Evolutionary conservation across 2,888 invertebrate species (phyloP), one percentile per base, ranked within the genome.

Genomic region (Sturmia bella): DNA sequence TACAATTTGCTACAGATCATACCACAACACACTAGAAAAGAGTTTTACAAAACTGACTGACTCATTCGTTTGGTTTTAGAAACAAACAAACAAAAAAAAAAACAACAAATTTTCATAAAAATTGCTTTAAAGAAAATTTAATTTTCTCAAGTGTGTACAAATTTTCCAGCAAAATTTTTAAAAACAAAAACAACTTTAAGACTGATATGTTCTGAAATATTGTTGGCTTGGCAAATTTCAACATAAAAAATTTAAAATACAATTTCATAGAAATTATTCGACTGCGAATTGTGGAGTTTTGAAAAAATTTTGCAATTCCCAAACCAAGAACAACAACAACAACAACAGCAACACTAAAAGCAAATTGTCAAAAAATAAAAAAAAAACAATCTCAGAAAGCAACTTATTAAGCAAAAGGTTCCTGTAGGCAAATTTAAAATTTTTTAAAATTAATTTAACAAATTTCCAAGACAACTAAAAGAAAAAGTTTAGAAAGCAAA

Each of bases 121-220:
- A 52, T 66, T 78, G 41, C 45, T 50, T 52, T 54, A 52, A 64
- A 80, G 80, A 82, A 82, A 79, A 80, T 79, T 50, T 19, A 79
- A 76, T 79, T 83, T 83, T 83, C 79, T 79, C 43, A 56, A 73
- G 76, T 68, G 76, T 80, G 76, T 80, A 76, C 75, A 80, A 83
- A 75, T 76, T 78, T 81, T 81, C 74, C 37, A 43, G 68, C 54
- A 50, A 78, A 70, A 56, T 27, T 64, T 50, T 66, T 66, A 59
- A 45, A 61, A 73, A 9, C 61, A 37, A 61, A 54, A 73, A 54
- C 52, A 61, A 56, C 52, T 74, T 63, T 68, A 82, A 82, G 82
- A 82, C 82, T 82, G 82, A 82, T 73, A 73, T 82, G 74, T 54
- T 82, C 75, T 82, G 78, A 80, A 80, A 75, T 59, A 70, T 59